These are phyloP conservation scores for Scaptomyza hsui DNA, from an alignment of 1,140 invertebrate genomes.

Conservation along the genomic window DNA sequence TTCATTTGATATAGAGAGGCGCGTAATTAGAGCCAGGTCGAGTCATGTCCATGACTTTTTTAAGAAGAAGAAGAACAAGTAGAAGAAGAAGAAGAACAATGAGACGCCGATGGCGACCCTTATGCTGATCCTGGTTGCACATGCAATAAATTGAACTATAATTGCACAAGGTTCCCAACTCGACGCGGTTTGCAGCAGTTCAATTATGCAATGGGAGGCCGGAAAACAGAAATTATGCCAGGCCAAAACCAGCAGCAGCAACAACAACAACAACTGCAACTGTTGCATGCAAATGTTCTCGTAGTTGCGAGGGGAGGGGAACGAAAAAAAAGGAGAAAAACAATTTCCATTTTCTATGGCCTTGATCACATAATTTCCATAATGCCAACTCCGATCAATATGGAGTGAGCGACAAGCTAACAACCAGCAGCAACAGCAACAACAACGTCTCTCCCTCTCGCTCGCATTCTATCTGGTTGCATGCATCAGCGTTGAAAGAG, in stretches of 20 bases:
- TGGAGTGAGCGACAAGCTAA: constrained; percentile 78
- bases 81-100: constrained; percentile 32
- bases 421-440: constrained; percentile 41
- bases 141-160: constrained; percentile 78
- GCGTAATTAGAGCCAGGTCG: constrained; percentile 43
- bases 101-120: constrained; percentile 7
- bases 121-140: constrained; percentile 12
- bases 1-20: constrained; percentile 13
- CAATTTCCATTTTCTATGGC: constrained; percentile 82
- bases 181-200: constrained; percentile 7
- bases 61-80: not conserved
- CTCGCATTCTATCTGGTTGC: constrained; percentile 6
- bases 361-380: constrained; percentile 83
- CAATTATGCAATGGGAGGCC: constrained; percentile 52
- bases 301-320: not conserved
- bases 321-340: constrained; percentile 38
- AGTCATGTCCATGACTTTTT: not conserved
- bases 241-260: constrained; percentile 19
- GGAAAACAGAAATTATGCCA: constrained; percentile 45
- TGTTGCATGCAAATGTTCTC: constrained; percentile 53
- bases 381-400: constrained; percentile 77
- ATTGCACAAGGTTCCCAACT: constrained; percentile 47
- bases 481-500: constrained; percentile 76
- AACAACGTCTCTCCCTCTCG: not conserved
- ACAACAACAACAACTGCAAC: not conserved